Evolutionary conservation across 2,888 invertebrate genomes (phyloP).

Genomic region (Ennomos erosarius): DNA sequence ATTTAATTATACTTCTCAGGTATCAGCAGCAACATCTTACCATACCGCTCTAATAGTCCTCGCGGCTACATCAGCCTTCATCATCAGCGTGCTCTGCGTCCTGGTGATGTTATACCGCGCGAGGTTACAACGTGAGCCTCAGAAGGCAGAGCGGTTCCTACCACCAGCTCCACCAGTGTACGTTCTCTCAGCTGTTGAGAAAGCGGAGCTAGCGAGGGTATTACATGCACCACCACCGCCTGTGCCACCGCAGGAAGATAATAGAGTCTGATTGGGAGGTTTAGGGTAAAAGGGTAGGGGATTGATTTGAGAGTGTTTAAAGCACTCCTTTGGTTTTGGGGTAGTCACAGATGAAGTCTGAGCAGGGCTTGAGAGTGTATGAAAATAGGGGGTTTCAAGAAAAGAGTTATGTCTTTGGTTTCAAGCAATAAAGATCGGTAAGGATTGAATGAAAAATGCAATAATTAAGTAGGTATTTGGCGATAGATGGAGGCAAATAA

Average conservation of each 20-base stretch:
- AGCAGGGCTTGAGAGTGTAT: too few relatives aligned
- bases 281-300: too few relatives aligned
- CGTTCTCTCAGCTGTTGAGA: conserved; percentile 88
- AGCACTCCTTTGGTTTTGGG: too few relatives aligned
- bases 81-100: conserved; percentile 91
- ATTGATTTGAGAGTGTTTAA: too few relatives aligned
- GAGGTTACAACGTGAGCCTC: conserved; percentile 78
- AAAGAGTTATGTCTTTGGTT: too few relatives aligned
- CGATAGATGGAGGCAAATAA: too few relatives aligned
- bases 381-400: too few relatives aligned
- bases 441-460: too few relatives aligned
- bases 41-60: conserved; percentile 91
- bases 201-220: conserved; percentile 80
- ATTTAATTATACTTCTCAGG: conserved; percentile 51
- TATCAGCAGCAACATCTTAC: conserved; percentile 88
- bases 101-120: conserved; percentile 90
- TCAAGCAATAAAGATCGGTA: too few relatives aligned
- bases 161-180: conserved; percentile 88
- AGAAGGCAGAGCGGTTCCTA: conserved; percentile 85
- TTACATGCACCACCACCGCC: conserved; percentile 70
- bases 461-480: too few relatives aligned
- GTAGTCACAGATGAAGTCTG: too few relatives aligned
- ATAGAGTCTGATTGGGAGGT: conserved; percentile 52
- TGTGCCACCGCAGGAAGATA: conserved; percentile 57
- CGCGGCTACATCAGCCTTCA: conserved; percentile 91